These are phyloP conservation scores for Metopolophium dirhodum DNA, from an alignment of 1,140 invertebrate genomes.

Conservation along the genomic window DNA sequence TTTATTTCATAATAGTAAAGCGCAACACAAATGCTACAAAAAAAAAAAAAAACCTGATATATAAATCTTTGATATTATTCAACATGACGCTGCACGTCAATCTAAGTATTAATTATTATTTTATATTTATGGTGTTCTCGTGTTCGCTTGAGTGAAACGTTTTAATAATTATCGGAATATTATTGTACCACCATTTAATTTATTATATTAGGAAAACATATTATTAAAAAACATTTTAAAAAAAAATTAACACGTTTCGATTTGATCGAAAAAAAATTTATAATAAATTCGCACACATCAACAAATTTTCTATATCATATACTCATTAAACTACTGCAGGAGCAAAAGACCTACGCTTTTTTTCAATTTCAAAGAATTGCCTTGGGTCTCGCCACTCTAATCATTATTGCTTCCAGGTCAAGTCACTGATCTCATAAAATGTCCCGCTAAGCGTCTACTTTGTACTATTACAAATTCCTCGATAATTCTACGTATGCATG, in stretches of 20 bases:
- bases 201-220: no score
- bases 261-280: neutral
- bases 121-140: neutral
- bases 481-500: no score
- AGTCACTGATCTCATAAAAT: conserved; percentile 29
- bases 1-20: neutral
- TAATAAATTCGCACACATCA: neutral
- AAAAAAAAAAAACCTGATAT: neutral
- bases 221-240: no score
- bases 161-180: no score
- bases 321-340: neutral
- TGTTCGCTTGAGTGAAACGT: neutral
- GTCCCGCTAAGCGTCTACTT: neutral
- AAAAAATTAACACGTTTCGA: no score
- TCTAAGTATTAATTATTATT: neutral
- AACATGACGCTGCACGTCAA: neutral
- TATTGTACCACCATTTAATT: no score
- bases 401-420: conserved; percentile 1
- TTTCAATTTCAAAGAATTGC: neutral
- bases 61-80: conserved; percentile 3
- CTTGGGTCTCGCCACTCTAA: neutral
- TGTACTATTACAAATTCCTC: neutral
- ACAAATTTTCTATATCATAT: neutral
- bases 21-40: neutral
- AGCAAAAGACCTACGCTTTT: neutral